These are phyloP conservation scores for Diorhabda elongata DNA, from an alignment of 1,140 invertebrate genomes.

Conservation along the genomic window DNA sequence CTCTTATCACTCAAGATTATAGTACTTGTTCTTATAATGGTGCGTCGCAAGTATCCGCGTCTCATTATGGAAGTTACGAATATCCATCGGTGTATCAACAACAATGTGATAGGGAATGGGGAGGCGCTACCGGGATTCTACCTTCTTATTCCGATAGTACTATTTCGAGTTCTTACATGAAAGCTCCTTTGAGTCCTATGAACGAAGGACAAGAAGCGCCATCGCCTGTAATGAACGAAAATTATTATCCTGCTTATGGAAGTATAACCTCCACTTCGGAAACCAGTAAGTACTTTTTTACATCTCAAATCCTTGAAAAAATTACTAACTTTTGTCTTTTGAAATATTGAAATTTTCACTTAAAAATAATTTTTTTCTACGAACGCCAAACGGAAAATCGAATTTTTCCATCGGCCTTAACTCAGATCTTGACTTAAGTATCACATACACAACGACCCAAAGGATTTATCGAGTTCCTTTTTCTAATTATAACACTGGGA, in stretches of 20 bases:
- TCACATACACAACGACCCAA: too few species aligned
- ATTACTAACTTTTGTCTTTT: too few species aligned
- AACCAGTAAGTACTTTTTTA: slow-evolving; percentile 34
- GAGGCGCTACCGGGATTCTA: slow-evolving; percentile 24
- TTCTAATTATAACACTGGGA: too few species aligned
- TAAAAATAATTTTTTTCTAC: too few species aligned
- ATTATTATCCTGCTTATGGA: slow-evolving; percentile 38
- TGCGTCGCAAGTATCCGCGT: slow-evolving; percentile 34
- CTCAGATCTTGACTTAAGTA: too few species aligned
- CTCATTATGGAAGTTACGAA: slow-evolving; percentile 40
- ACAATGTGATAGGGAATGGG: slow-evolving; percentile 43
- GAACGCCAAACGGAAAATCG: too few species aligned
- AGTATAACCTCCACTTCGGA: slow-evolving; percentile 34
- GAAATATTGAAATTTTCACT: too few species aligned
- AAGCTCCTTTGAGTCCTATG: slow-evolving; percentile 44
- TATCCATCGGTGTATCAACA: slow-evolving; percentile 41
- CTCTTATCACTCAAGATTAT: slow-evolving; percentile 40
- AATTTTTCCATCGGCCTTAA: too few species aligned
- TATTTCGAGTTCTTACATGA: slow-evolving; percentile 37
- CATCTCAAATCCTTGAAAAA: too few species aligned
- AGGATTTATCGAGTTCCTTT: too few species aligned
- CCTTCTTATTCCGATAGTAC: slow-evolving; percentile 33
- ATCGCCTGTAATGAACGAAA: slow-evolving; percentile 32
- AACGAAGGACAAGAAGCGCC: slow-evolving; percentile 40
- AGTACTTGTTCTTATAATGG: slow-evolving; percentile 42